Evolutionary conservation across 2,888 invertebrate species (phyloP).

Genomic region (Portevinia maculata): DNA sequence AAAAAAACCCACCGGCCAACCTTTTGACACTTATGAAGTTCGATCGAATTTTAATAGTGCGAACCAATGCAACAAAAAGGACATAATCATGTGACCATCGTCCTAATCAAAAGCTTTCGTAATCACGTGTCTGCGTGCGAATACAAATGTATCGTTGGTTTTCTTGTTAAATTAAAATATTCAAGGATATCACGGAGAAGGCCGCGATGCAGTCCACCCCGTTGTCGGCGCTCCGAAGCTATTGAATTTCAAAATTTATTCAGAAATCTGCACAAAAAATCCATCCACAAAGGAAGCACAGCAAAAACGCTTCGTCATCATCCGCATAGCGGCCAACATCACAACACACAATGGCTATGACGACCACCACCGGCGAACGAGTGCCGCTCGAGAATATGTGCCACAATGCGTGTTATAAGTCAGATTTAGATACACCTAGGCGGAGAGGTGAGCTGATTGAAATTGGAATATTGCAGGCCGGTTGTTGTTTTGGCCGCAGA

Average conservation of each 20-base stretch:
- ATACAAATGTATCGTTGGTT: conserved; percentile 70
- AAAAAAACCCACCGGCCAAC: conserved; percentile 44
- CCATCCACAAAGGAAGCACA: conserved; percentile 9
- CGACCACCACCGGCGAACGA: conserved; percentile 64
- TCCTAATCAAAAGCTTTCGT: conserved; percentile 70
- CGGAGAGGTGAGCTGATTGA: conserved; percentile 73
- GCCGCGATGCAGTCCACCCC: background rate
- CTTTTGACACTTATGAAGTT: conserved; percentile 73
- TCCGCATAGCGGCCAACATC: conserved; percentile 65
- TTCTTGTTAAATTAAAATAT: conserved; percentile 75
- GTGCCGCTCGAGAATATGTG: conserved; percentile 65
- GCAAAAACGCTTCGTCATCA: conserved; percentile 56
- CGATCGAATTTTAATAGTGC: conserved; percentile 69
- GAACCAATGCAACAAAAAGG: conserved; percentile 66
- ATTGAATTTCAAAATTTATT: conserved; percentile 75
- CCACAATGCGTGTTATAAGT: conserved; percentile 75
- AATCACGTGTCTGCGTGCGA: conserved; percentile 67
- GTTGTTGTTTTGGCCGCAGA: conserved; percentile 39
- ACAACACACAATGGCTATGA: conserved; percentile 61
- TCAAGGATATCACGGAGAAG: conserved; percentile 44
- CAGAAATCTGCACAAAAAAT: conserved; percentile 61
- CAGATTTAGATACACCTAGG: conserved; percentile 74
- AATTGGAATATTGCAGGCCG: conserved; percentile 72
- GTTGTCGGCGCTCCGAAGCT: conserved; percentile 69
- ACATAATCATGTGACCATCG: conserved; percentile 72